A percentile compares a stretch with the other conserved stretches of the same genome.
phyloP scores from a whole-genome alignment of 2,113 vertebrate species.

The Litocranius walleri region DNA sequence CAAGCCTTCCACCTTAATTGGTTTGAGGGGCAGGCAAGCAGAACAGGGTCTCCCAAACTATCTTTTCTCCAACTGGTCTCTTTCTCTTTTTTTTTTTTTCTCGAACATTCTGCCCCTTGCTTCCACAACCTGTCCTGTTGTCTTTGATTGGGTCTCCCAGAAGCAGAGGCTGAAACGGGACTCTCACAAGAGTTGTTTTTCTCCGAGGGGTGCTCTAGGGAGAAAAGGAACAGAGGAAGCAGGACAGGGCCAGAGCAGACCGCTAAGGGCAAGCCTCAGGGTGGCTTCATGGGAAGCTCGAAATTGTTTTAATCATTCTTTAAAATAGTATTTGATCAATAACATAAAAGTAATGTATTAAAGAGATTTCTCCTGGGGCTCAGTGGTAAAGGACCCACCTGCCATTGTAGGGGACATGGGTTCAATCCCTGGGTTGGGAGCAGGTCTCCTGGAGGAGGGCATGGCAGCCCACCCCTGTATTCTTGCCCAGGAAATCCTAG shows the following conservation, averaged over 20 bases:
- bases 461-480: background rate
- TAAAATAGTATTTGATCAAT: background rate
- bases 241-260: background rate
- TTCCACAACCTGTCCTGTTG: background rate
- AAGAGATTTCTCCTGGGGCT: background rate
- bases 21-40: background rate
- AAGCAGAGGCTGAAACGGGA: background rate
- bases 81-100: background rate
- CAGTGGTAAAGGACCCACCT: background rate
- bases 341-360: background rate
- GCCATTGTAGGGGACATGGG: background rate
- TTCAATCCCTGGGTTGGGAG: background rate
- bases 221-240: background rate
- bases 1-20: background rate
- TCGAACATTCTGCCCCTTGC: background rate
- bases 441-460: background rate
- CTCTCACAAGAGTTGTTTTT: background rate
- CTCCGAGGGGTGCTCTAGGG: background rate
- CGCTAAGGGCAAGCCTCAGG: background rate
- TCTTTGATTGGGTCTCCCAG: background rate
- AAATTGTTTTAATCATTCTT: background rate
- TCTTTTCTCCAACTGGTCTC: background rate
- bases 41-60: background rate
- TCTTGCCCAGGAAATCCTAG: background rate
- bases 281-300: background rate